Percentiles rank a stretch among this genome's conserved stretches.
These are phyloP conservation scores for Eupithecia inturbata DNA, from an alignment of 2,888 invertebrate genomes.

Conservation along the genomic window DNA sequence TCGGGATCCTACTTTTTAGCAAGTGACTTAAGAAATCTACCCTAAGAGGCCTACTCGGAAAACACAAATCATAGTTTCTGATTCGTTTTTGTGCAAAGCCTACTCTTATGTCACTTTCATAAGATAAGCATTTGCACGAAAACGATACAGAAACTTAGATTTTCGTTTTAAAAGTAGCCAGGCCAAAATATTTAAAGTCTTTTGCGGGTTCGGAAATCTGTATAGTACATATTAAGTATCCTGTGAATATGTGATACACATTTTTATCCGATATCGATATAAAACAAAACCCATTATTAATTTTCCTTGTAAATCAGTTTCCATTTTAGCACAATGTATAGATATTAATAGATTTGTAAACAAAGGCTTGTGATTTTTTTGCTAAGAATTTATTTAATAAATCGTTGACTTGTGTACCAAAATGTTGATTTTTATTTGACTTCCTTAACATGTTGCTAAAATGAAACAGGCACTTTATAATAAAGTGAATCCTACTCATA, in stretches of 20 bases:
- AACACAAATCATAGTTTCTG: not conserved
- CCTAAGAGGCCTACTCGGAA: not conserved
- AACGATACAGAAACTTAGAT: not conserved
- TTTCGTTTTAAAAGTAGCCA: not conserved
- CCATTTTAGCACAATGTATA: not conserved
- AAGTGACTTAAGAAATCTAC: not conserved
- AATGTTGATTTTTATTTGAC: not conserved
- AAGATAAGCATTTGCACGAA: not conserved
- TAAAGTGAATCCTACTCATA: not conserved
- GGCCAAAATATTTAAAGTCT: not conserved
- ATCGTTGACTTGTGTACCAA: not conserved
- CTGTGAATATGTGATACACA: not conserved
- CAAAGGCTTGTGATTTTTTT: conserved; percentile 16
- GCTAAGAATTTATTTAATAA: conserved; percentile 10
- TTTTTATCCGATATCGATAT: not conserved
- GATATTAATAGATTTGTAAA: not conserved
- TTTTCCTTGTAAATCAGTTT: not conserved
- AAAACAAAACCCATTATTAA: not conserved
- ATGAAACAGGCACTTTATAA: not conserved
- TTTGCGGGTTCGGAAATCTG: not conserved
- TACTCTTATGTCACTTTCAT: not conserved
- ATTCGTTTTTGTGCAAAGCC: not conserved
- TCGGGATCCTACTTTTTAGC: not conserved
- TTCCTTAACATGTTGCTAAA: not conserved
- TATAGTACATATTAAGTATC: not conserved